Conservation (phyloP, 2,797 vertebrate genomes). For the Tauraco hartlaubi region DNA sequence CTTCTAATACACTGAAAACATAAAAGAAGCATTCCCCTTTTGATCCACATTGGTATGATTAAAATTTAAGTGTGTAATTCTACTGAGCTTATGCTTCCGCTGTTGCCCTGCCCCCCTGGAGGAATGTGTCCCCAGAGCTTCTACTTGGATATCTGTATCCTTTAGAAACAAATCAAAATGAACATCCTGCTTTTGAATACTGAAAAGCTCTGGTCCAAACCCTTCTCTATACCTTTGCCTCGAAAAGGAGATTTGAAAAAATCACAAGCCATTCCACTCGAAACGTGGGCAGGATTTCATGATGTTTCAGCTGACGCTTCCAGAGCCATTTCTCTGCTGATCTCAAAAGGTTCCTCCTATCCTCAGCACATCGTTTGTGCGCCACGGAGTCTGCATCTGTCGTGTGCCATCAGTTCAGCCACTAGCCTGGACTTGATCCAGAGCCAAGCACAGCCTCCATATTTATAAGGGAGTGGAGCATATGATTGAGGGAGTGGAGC, state of each 20-base stretch:
- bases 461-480: neutral
- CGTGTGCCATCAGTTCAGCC: neutral
- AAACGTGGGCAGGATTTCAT: neutral
- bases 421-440: neutral
- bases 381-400: neutral
- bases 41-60: neutral
- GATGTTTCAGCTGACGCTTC: neutral
- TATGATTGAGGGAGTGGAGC: too few relatives aligned
- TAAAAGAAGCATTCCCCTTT: neutral
- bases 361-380: neutral
- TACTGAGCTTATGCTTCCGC: neutral
- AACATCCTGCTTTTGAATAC: neutral
- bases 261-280: neutral
- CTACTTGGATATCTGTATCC: neutral
- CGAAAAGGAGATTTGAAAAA: neutral
- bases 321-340: neutral
- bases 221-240: neutral
- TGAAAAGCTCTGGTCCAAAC: neutral
- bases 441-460: neutral
- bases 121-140: neutral
- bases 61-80: neutral
- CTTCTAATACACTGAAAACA: neutral
- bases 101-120: neutral
- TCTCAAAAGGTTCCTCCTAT: neutral
- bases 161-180: neutral